Evolutionary conservation across 2,113 vertebrate species (phyloP).

Genomic region (Rousettus leschenaultii): DNA sequence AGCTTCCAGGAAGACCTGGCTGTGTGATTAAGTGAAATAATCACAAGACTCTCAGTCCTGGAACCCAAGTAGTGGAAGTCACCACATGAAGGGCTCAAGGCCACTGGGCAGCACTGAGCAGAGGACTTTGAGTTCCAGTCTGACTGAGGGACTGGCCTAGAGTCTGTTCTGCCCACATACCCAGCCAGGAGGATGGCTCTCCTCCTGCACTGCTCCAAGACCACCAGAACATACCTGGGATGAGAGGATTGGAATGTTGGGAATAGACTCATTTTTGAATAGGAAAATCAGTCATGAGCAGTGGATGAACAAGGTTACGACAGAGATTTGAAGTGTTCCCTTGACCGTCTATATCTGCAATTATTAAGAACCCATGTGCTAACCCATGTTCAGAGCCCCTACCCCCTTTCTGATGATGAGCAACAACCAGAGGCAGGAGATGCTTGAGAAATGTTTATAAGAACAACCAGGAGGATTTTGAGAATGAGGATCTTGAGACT

Average conservation of each 20-base stretch:
- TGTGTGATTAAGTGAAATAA: background rate
- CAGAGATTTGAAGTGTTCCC: constrained; percentile 84
- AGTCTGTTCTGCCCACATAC: accelerated
- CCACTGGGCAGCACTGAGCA: accelerated
- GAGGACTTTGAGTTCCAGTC: background rate
- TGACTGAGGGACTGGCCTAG: background rate
- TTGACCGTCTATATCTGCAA: constrained; percentile 85
- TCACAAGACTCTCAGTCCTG: background rate
- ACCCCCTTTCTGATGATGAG: constrained; percentile 85
- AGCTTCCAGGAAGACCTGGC: background rate
- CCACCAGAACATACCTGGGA: constrained; percentile 79
- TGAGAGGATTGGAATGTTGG: constrained; percentile 85
- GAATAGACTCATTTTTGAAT: constrained; percentile 86
- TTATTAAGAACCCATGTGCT: constrained; percentile 84
- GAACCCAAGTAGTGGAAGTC: background rate
- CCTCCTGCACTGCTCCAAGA: constrained; percentile 83
- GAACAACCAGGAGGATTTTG: constrained; percentile 82
- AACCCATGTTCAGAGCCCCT: constrained; percentile 86
- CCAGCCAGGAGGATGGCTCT: constrained; percentile 87
- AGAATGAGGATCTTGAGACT: constrained; percentile 83
- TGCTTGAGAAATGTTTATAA: constrained; percentile 82
- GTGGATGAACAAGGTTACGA: constrained; percentile 86
- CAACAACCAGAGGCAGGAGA: constrained; percentile 83
- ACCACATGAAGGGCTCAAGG: background rate
- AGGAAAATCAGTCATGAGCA: constrained; percentile 88